Evolutionary conservation across 2,113 vertebrate genomes (phyloP), one percentile per base, ranked within the genome.

Genomic region (Rana temporaria): DNA sequence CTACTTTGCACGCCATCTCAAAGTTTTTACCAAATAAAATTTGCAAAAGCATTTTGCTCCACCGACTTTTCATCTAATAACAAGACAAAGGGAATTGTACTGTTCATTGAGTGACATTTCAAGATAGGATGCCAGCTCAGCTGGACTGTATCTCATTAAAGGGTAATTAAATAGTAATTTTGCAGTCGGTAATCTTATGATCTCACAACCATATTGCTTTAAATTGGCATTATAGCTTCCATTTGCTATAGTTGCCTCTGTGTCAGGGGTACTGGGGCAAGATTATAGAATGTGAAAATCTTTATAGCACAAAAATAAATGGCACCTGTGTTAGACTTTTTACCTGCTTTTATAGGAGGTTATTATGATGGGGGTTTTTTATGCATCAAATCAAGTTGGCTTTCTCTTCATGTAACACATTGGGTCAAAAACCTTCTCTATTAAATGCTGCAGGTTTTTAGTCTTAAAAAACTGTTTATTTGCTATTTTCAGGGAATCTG

Each of bases 401-500:
- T 63, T 22, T 20, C 11, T 2, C 8, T 20, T 63, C 60, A 9
- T 24, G 4, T 63, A 24, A 63, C 22, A 62, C 11, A 38, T 6
- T 19, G 3, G 26, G 26, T 53, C 4, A 59, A 38, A 12, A 56
- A 38, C n/a, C 32, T 6, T 2, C 42, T 8, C 19, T 38, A 32
- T 30, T 34, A 56, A 26, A 34, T 57, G 11, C 20, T 22, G 12
- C 30, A 1, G 56, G 34, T 34, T 65, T 53, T 63, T 63, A 60
- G n/a, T 20, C 20, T 30, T 19, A 42, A 57, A 86, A 78, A 74
- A 87, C 84, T 67, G 67, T 73, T 84, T 64, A 84, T 85, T 84
- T 77, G 66, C 86, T 87, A 87, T 79, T 79, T 88, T 85, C 87
- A 84, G 86, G 81, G 74, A 85, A 85, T 82, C 24, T 76, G 86